Evolutionary conservation across 2,797 vertebrate genomes (phyloP), one percentile per base, ranked within the genome.

Genomic region (Characodon lateralis): DNA sequence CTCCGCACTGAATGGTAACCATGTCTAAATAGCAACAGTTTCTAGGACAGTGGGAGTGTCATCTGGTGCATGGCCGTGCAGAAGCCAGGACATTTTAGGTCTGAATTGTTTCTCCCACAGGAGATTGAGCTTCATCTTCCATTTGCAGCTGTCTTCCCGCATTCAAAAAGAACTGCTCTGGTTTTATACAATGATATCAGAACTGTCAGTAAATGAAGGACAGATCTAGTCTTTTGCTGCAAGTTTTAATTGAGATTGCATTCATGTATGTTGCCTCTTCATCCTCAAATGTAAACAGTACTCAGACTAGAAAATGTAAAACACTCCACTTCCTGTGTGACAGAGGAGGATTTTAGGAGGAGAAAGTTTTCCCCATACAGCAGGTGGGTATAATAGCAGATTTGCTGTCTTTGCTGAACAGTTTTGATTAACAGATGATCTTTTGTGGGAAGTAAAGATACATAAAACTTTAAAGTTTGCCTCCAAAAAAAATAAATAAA

Each of bases 21-120:
- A 74, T 48, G n/a, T 84, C 89, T 84, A 95, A 94, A 94, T 84
- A 94, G 92, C 92, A 94, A 94, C 94, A 82, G 93, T 94, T 91
- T 94, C 91, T 86, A 93, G 90, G 92, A 90, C 80, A 48, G 77
- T 80, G 71, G 41, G 41, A 43, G 10, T 88, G 86, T 94, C 94
- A 95, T 91, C 92, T 93, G 91, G 86, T 91, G 78, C 85, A 78
- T 65, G 82, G 74, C 85, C 84, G 83, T 80, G 78, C 16, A 71
- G 71, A 69, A 87, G 86, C 80, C 88, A 88, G 81, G 83, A 82
- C 73, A 80, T 80, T 87, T 92, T 76, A 89, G 83, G 80, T 43
- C 77, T 35, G 76, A 80, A 28, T 66, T 72, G 73, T 70, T 73
- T n/a, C 70, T 88, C 88, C 88, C 89, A 79, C 18, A 73, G 84